Base-by-base conservation (phyloP, 2,113 vertebrate genomes). In the Arothron firmamentum region DNA sequence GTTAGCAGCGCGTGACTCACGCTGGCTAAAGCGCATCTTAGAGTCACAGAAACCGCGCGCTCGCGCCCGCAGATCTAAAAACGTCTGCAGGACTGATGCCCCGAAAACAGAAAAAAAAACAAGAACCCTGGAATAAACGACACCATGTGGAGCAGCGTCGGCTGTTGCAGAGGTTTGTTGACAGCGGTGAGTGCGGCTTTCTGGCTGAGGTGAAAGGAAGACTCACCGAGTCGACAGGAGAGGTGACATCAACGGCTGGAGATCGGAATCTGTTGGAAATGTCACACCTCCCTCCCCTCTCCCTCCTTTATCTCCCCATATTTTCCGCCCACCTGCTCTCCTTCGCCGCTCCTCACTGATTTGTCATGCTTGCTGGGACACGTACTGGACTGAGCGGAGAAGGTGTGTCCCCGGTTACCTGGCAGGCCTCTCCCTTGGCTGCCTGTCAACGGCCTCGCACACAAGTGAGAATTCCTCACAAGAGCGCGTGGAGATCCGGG, bases 341-440 rank as follows among this genome's bases (percentile, higher is more conserved):
- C 53, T 45, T 5, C 18, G 49, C 23, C 69, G 41, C 45, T 55
- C 78, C 80, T n/a, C 59, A 74, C 49, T 76, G 46, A 64, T 56
- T 41, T 74, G 43, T 72, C 65, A 78, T 82, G 80, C 88, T 70
- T 87, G 87, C 79, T 62, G 76, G 63, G 81, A 84, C 73, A 79
- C 18, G 85, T 17, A 50, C 91, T 59, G 34, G 91, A 0, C 88
- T 28, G 90, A 67, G 89, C 87, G 71, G 90, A 91, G 53, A 90
- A 92, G 93, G 85, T 89, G 94, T 0, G 93, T 94, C 56, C 47
- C 90, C 72, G 34, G 89, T 89, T 77, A 91, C 90, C 88, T 92
- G 92, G 88, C 89, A 90, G 23, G 91, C 90, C 85, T 90, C 91
- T 54, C 69, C 91, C 20, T 90, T 92, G 81, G 63, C 91, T 34